Evolutionary conservation across 2,113 vertebrate species (phyloP), one percentile per base, ranked within the genome.

Genomic region (Peucedramus taeniatus): DNA sequence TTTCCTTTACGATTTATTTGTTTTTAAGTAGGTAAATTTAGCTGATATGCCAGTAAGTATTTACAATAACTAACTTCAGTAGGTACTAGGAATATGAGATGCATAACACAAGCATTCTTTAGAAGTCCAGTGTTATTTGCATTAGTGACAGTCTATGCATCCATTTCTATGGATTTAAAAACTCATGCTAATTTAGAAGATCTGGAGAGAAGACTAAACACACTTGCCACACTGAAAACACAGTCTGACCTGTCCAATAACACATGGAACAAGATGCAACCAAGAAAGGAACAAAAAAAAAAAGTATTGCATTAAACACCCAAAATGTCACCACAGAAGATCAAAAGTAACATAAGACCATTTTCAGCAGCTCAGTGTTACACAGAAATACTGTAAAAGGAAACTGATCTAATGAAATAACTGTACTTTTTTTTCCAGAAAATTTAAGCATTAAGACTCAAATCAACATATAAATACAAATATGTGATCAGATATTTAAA

Each of bases 1-100:
- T 70, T 74, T 40, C 86, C 42, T 74, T 96, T 89, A 94, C 2
- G 33, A 78, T 96, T 94, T 94, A 87, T 94, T 53, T 95, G 56
- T 15, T 82, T 78, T 88, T 60, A 53, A 91, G 51, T 50, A 89
- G 28, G 74, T 54, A 93, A 82, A 84, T 77, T 79, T n/a, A 85
- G 47, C 27, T 89, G 45, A 92, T 89, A 96, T 70, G 68, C 37
- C 78, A 92, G 64, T 74, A 93, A 87, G 59, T 72, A 71, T 81
- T 87, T 70, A 39, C 60, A 95, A 74, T 23, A 68, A 7, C 44
- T 61, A 61, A 50, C 85, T 96, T 75, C 63, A 89, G 50, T 18
- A 87, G 77, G 50, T 92, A 89, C 75, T 69, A 87, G 83, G 37
- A 91, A 91, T 76, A 89, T 4, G 37, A 96, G 53, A 76, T 92